Evolutionary conservation across 1,140 invertebrate species (phyloP).

Genomic region (Gonatopus flavifemur): DNA sequence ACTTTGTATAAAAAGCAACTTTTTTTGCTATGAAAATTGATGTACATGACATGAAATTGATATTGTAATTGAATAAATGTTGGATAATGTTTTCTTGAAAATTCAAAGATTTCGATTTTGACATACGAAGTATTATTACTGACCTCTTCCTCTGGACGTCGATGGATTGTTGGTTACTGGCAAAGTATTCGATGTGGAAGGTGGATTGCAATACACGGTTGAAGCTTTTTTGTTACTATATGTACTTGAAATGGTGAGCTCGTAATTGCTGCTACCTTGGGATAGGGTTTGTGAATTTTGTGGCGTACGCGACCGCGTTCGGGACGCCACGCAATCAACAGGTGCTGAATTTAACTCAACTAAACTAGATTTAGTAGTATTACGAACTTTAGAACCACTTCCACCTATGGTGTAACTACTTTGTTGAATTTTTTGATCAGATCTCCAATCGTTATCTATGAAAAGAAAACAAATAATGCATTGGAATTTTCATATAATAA

Average conservation of each 20-base stretch:
- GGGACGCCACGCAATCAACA: conserved; percentile 53
- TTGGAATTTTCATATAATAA: conserved; percentile 2
- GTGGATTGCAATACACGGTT: conserved; percentile 33
- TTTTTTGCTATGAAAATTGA: too few relatives aligned
- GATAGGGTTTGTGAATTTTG: conserved; percentile 42
- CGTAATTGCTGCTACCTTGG: conserved; percentile 34
- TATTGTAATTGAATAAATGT: too few relatives aligned
- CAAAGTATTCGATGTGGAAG: conserved; percentile 32
- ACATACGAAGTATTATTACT: too few relatives aligned
- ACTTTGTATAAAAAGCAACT: too few relatives aligned
- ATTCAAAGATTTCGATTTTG: too few relatives aligned
- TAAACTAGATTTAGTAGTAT: conserved; percentile 30
- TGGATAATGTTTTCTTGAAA: too few relatives aligned
- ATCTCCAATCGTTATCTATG: conserved; percentile 49
- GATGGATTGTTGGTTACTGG: conserved; percentile 51
- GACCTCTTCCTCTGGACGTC: conserved; percentile 54
- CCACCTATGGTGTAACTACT: conserved; percentile 38
- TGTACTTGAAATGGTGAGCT: conserved; percentile 32
- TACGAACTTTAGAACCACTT: conserved; percentile 40
- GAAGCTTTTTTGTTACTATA: conserved; percentile 41
- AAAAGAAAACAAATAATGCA: neutral
- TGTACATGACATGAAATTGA: too few relatives aligned
- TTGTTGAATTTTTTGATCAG: conserved; percentile 47
- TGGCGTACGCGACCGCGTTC: conserved; percentile 52
- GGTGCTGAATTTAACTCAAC: conserved; percentile 44